These are phyloP conservation scores for Gopherus flavomarginatus DNA, from an alignment of 2,113 vertebrate genomes.

Conservation along the genomic window DNA sequence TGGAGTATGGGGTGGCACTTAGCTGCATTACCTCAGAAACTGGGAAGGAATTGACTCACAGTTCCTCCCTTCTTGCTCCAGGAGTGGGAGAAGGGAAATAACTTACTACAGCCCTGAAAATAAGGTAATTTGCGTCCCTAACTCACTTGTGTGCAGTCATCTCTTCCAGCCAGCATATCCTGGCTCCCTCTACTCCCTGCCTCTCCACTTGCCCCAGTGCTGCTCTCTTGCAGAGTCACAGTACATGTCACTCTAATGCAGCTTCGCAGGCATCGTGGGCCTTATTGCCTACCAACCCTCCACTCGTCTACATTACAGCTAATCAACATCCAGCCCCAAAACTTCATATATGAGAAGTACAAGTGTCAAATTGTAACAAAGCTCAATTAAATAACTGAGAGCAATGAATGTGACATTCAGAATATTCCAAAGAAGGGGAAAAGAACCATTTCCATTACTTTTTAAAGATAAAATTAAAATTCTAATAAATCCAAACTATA, in stretches of 20 bases:
- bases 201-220: not conserved
- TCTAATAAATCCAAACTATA: conserved; percentile 63
- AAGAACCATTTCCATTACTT: conserved; percentile 51
- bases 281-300: not conserved
- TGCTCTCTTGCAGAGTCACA: not conserved
- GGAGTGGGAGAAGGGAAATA: not conserved
- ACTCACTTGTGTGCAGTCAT: not conserved
- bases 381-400: not conserved
- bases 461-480: not conserved
- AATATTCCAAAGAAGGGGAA: not conserved
- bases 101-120: not conserved
- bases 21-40: not conserved
- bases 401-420: fast-evolving
- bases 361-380: not conserved
- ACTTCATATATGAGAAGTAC: not conserved
- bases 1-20: too few species aligned
- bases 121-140: not conserved
- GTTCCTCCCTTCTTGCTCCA: not conserved
- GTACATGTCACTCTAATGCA: not conserved
- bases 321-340: not conserved
- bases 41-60: not conserved
- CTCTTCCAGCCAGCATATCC: not conserved
- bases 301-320: not conserved
- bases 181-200: not conserved
- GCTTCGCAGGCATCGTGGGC: not conserved